A percentile compares a stretch with the other conserved stretches of the same genome.
Evolutionary conservation across 1,140 invertebrate species (phyloP).

Genomic region (Lordiphosa collinella): DNA sequence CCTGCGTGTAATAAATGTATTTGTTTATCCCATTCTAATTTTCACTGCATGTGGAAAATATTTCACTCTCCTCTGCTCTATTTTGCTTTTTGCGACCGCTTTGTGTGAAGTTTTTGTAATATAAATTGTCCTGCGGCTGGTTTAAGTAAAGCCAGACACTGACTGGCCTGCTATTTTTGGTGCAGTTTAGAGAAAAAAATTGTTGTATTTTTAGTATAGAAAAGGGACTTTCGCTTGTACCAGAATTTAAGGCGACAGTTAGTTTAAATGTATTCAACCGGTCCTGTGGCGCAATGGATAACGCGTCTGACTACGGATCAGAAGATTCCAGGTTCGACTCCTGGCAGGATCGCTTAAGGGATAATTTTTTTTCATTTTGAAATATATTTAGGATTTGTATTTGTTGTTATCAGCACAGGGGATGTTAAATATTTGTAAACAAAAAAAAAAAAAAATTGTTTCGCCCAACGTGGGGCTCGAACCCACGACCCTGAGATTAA

Average conservation of each 20-base stretch:
- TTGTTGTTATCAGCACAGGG: too few species aligned
- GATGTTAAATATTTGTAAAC: too few species aligned
- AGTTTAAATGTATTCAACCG: slow-evolving; percentile 24
- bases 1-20: slow-evolving; percentile 66
- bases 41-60: slow-evolving; percentile 61
- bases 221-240: background rate
- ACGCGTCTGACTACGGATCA: slow-evolving; percentile 87
- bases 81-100: slow-evolving; percentile 45
- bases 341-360: slow-evolving; percentile 82
- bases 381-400: too few species aligned
- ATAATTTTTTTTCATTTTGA: too few species aligned
- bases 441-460: slow-evolving; percentile 58
- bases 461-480: slow-evolving; percentile 94
- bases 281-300: slow-evolving; percentile 87
- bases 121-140: slow-evolving; percentile 70
- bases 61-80: slow-evolving; percentile 44
- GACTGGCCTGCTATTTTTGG: slow-evolving; percentile 26
- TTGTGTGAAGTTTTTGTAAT: slow-evolving; percentile 62
- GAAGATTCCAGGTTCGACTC: slow-evolving; percentile 88
- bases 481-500: slow-evolving; percentile 96
- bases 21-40: slow-evolving; percentile 74
- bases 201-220: background rate
- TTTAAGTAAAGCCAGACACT: slow-evolving; percentile 23
- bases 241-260: background rate
- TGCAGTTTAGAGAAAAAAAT: slow-evolving; percentile 27